phyloP scores from a whole-genome alignment of 2,888 invertebrate genomes.

The Caenorhabditis imperialis region DNA sequence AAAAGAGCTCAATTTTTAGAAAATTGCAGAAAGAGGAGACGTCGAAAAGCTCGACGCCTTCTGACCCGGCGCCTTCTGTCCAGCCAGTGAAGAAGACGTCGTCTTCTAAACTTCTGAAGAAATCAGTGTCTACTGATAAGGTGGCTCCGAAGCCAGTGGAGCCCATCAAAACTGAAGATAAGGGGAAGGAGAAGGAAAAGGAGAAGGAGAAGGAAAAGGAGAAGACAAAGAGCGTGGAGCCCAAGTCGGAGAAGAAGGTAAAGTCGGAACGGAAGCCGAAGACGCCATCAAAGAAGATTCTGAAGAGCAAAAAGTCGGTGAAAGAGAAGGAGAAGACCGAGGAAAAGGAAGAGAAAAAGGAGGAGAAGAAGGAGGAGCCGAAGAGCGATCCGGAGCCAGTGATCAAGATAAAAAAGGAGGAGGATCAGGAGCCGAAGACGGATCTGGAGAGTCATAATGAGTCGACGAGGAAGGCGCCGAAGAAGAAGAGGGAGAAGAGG shows the following conservation, averaged over 20 bases:
- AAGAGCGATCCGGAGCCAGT: conserved; percentile 3
- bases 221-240: no score
- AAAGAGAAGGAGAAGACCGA: conserved; percentile 15
- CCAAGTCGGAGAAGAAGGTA: conserved; percentile 10
- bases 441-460: conserved; percentile 32
- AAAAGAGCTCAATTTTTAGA: no score
- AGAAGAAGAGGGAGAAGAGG: neutral
- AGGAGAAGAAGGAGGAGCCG: conserved; percentile 11
- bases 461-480: neutral
- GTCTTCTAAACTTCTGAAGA: neutral
- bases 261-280: conserved; percentile 1
- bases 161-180: neutral
- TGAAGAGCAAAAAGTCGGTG: neutral
- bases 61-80: no score
- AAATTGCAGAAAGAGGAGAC: no score
- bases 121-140: neutral
- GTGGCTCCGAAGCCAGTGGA: neutral
- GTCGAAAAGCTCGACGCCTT: no score
- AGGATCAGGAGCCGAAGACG: conserved; percentile 33
- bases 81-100: no score
- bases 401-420: conserved; percentile 12
- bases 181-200: neutral
- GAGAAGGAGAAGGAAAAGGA: conserved; percentile 11
- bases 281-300: conserved; percentile 3
- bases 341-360: conserved; percentile 2